Base-by-base conservation (phyloP, 2,888 invertebrate genomes). In the Oxyscelio sp. region DNA sequence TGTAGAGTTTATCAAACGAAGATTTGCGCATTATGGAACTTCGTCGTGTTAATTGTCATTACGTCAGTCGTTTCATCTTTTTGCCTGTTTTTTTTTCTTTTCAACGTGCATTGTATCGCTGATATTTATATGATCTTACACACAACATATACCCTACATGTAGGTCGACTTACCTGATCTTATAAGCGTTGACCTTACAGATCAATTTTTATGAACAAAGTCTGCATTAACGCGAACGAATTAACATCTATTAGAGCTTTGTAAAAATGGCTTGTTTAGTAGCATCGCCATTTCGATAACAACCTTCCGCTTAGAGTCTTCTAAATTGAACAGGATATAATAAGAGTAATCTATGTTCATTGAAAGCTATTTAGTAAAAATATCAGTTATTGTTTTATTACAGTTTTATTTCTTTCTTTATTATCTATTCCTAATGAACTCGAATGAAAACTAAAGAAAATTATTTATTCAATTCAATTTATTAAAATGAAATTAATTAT, bases 101-200 rank as follows among this genome's bases (percentile, higher is more conserved):
- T 45, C 38, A 24, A 13, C 52, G 34, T 58, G 15, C 19, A 34
- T 21, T 31, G 9, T 15, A 11, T 73, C 34, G 45, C 50, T 45
- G 24, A 22, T 45, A 58, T 68, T 63, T 66, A 40, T 56, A 75
- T 50, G 22, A 65, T 40, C 9, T 56, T 34, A 65, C 48, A 56
- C 31, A 70, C 27, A 71, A 45, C 27, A 38, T 58, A 27, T 38
- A 45, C 22, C 31, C 24, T 40, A 59, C 17, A 61, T 38, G 54
- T 58, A 45, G 78, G 80, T 86, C 79, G 66, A 85, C 74, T 80
- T 83, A 86, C 82, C 82, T 85, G 80, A 86, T 80, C 65, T 79
- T 70, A 59, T 40, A 80, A 66, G 22, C 66, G 74, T 85, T 77
- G 78, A 79, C 54, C 73, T 61, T 83, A 65, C 45, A 34, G 59